A percentile compares a stretch with the other conserved stretches of the same genome.
phyloP scores from a whole-genome alignment of 2,797 vertebrate species.

The Rhinogobio ventralis region DNA sequence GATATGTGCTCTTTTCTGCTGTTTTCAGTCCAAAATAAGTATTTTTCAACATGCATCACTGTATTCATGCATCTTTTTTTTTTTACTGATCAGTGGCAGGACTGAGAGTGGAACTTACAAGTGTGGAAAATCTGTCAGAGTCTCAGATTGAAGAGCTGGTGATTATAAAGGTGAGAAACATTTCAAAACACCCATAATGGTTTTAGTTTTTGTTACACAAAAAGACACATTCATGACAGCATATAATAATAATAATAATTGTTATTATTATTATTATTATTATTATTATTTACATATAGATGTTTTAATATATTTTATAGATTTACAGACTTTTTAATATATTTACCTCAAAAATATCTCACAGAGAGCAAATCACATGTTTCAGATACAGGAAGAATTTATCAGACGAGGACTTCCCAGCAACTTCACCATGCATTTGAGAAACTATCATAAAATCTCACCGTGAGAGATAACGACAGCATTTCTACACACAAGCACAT shows the following conservation, averaged over 20 bases:
- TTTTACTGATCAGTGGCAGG: background rate
- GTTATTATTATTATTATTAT: too few relatives aligned
- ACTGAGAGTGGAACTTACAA: background rate
- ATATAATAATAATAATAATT: background rate
- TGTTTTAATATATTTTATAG: background rate
- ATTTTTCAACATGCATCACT: background rate
- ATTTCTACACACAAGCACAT: background rate
- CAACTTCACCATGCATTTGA: constrained; percentile 7
- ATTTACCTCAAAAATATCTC: background rate
- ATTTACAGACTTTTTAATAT: background rate
- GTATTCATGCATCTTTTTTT: background rate
- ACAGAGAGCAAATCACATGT: background rate
- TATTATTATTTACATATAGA: background rate
- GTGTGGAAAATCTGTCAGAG: background rate
- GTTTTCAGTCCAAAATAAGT: background rate
- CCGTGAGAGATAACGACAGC: background rate
- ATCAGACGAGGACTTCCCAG: background rate
- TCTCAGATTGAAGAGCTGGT: background rate
- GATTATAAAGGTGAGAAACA: background rate
- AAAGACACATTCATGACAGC: background rate
- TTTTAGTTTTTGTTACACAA: background rate
- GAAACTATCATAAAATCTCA: background rate
- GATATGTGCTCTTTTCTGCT: background rate
- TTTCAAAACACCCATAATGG: background rate
- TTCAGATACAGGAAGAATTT: background rate